phyloP scores from a whole-genome alignment of 2,113 vertebrate genomes.

The Oryzias celebensis region DNA sequence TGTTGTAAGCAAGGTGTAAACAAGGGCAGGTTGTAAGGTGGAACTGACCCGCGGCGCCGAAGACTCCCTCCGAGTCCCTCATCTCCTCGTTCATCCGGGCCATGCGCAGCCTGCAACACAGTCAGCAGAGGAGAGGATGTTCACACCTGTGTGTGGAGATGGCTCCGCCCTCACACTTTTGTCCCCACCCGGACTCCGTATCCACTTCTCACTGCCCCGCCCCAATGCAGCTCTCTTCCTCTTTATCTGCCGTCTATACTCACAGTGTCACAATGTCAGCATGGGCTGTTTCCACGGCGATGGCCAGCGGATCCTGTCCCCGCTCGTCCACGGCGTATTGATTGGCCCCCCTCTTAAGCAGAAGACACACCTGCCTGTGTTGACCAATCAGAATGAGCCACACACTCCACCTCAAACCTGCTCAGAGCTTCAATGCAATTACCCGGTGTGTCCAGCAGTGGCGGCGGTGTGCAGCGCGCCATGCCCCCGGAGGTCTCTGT shows the following conservation, averaged over 20 bases:
- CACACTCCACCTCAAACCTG: no score
- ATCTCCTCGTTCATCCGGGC: slow-evolving; percentile 83
- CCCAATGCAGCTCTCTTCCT: no score
- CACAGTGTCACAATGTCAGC: slow-evolving; percentile 82
- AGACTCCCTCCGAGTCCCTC: slow-evolving; percentile 77
- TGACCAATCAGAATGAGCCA: slow-evolving; percentile 13
- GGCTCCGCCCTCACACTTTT: no score
- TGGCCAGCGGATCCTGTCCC: slow-evolving; percentile 77
- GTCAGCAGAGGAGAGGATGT: no score
- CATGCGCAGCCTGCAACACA: slow-evolving; percentile 72
- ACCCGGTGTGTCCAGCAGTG: slow-evolving; percentile 78
- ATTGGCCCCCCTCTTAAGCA: slow-evolving; percentile 81
- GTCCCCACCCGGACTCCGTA: no score
- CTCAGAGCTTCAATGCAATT: neutral
- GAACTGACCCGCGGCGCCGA: slow-evolving; percentile 69
- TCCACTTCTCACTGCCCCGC: no score
- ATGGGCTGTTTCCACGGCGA: slow-evolving; percentile 76
- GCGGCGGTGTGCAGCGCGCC: slow-evolving; percentile 76
- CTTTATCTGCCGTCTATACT: slow-evolving; percentile 34
- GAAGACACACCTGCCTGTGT: slow-evolving; percentile 76
- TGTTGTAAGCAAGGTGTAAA: neutral
- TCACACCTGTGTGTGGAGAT: no score
- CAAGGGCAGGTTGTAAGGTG: accelerated
- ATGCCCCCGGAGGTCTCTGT: slow-evolving; percentile 73
- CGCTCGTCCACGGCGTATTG: slow-evolving; percentile 80